These are phyloP conservation scores for Microcebus ravelobensis DNA, from an alignment of 2,113 vertebrate genomes.

Conservation along the genomic window DNA sequence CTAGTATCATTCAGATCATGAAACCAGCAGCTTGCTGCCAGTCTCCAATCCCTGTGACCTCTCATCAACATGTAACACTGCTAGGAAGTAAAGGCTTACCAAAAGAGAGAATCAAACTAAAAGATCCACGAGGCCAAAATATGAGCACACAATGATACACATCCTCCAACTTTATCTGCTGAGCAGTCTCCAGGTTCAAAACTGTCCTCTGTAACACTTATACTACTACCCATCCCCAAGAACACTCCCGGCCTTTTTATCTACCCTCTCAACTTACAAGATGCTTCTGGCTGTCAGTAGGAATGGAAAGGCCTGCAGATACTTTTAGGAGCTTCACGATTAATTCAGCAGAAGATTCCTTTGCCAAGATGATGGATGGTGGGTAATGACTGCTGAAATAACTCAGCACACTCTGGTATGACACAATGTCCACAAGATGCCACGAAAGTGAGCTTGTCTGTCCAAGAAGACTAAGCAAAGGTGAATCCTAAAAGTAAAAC, in stretches of 20 bases:
- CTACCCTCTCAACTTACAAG: slow-evolving; percentile 85
- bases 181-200: background rate
- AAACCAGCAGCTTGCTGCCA: background rate
- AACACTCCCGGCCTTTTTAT: background rate
- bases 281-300: slow-evolving; percentile 86
- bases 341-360: slow-evolving; percentile 88
- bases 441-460: slow-evolving; percentile 95
- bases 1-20: background rate
- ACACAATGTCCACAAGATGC: slow-evolving; percentile 92
- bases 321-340: slow-evolving; percentile 92
- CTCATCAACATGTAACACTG: background rate
- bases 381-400: slow-evolving; percentile 96
- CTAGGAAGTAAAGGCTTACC: background rate
- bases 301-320: slow-evolving; percentile 91
- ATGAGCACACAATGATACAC: background rate
- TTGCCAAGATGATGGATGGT: slow-evolving; percentile 90
- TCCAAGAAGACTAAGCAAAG: slow-evolving; percentile 92
- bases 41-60: background rate
- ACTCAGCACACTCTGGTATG: slow-evolving; percentile 92
- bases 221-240: background rate
- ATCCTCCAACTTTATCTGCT: background rate
- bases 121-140: background rate
- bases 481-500: slow-evolving; percentile 88
- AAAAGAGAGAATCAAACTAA: background rate
- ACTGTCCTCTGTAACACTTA: background rate